Base-by-base conservation (phyloP, 64 coral and sea anemone species). In the Montipora sp. region DNA sequence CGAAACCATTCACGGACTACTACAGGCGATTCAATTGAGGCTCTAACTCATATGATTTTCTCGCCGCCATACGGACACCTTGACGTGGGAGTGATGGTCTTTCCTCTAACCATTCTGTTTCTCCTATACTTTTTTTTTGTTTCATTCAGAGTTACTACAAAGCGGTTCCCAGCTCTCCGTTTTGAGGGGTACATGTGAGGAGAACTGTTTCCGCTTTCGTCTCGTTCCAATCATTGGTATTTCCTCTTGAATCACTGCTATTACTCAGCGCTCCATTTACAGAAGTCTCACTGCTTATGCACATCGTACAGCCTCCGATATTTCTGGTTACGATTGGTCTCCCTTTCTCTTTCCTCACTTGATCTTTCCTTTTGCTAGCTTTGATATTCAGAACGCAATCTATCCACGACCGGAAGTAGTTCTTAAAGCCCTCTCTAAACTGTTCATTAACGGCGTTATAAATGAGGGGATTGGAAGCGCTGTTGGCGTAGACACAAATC, bases 401-500 rank as follows among this genome's bases (percentile, higher is more conserved):
- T 73, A 60, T 88, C 95, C 95, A 98, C 4, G 95, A 93, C 9
- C 81, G 89, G 84, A 98, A 98, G 67, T 98, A 98, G 36, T 83
- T 93, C 15, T 89, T 88, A 60, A 98, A 98, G 11, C 95, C 95
- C 59, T 98, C 89, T 18, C 95, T 80, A 61, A 98, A 98, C 27
- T 98, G 95, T 53, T 93, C 93, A 78, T 98, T 98, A 21, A 93
- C 93, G 8, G 95, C 95, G 7, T 82, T 98, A 83, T 98, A 98
- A 74, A 94, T 94, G 10, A 98, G 89, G 2, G 95, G 95, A 68
- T 98, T 98, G 43, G 92, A 88, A 5, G 92, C 95, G 51, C 95
- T 98, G 78, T 98, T 98, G 23, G 91, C 75, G 58, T 98, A 98
- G 23, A 98, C 95, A 73, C 94, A 84, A 67, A 98, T 98, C 84